These are phyloP conservation scores for Patella pellucida DNA, from an alignment of 2,888 invertebrate genomes.

Conservation along the genomic window DNA sequence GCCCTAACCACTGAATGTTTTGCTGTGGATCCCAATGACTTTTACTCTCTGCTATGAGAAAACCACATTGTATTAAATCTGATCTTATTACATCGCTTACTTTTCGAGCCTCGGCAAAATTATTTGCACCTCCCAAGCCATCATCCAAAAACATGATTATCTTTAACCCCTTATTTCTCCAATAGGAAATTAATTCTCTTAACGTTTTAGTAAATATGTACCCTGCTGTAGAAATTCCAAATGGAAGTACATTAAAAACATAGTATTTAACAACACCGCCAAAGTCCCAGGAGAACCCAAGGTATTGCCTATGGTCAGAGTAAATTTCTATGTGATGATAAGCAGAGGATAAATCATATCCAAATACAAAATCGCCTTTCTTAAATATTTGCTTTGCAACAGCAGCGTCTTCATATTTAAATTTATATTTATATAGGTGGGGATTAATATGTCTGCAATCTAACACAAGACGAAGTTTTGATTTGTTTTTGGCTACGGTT, in stretches of 20 bases:
- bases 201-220: not conserved
- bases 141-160: not conserved
- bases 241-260: not conserved
- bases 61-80: conserved; percentile 35
- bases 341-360: not conserved
- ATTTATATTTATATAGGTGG: not conserved
- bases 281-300: not conserved
- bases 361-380: conserved; percentile 2
- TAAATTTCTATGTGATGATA: conserved; percentile 6
- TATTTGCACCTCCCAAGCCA: not conserved
- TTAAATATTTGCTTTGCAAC: not conserved
- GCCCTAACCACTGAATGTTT: conserved; percentile 31
- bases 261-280: not conserved
- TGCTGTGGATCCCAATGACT: conserved; percentile 32
- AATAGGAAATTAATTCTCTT: not conserved
- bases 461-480: not conserved
- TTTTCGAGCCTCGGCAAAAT: conserved; percentile 12
- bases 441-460: conserved; percentile 8
- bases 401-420: not conserved
- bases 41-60: conserved; percentile 38
- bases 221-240: not conserved
- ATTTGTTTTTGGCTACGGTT: not conserved
- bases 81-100: conserved; percentile 17
- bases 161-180: not conserved
- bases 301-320: not conserved